phyloP scores from a whole-genome alignment of 2,888 invertebrate species.

The Patella pellucida region DNA sequence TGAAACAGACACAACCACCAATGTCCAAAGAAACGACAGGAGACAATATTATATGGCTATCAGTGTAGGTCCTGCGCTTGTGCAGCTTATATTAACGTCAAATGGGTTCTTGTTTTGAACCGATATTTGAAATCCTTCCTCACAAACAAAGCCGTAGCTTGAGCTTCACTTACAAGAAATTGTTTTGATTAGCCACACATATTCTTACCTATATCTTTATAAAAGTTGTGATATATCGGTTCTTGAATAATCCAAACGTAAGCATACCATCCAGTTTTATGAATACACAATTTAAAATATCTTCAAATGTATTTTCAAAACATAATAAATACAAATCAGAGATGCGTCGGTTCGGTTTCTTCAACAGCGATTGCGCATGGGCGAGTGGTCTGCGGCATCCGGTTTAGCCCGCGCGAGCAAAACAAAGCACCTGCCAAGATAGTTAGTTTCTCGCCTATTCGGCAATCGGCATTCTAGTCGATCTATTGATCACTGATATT shows the following conservation, averaged over 20 bases:
- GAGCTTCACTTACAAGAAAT: neutral
- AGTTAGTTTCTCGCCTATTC: too few species aligned
- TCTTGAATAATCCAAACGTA: neutral
- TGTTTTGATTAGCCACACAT: neutral
- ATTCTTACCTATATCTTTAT: neutral
- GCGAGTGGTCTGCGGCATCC: neutral
- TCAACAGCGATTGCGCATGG: conserved; percentile 6
- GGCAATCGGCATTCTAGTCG: too few species aligned
- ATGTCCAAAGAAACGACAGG: too few species aligned
- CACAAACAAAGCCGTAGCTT: neutral
- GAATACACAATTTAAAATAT: conserved; percentile 7
- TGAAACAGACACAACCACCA: too few species aligned
- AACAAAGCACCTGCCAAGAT: neutral
- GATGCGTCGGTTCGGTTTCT: conserved; percentile 7
- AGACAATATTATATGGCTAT: too few species aligned
- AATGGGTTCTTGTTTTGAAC: neutral
- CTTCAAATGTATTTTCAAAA: neutral
- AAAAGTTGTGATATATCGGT: neutral
- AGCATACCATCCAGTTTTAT: neutral
- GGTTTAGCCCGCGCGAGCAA: neutral
- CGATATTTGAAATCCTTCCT: neutral
- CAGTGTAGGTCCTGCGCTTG: too few species aligned
- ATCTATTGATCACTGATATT: too few species aligned
- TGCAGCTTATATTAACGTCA: too few species aligned
- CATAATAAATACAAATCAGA: neutral